Percentiles rank a stretch among this genome's conserved stretches.
phyloP scores from a whole-genome alignment of 2,888 invertebrate species.

The Pollenia labialis region DNA sequence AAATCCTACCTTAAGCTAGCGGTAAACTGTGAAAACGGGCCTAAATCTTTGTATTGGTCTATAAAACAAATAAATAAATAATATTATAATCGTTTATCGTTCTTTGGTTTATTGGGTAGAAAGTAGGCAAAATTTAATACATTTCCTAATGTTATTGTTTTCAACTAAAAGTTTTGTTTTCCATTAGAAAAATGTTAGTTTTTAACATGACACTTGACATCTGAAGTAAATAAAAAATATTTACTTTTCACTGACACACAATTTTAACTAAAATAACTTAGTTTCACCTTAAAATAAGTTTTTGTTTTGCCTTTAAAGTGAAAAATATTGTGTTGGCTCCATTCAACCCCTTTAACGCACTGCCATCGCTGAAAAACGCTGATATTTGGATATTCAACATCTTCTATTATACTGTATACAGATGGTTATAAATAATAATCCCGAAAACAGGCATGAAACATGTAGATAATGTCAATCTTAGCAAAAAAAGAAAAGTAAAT shows the following conservation, averaged over 20 bases:
- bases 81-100: too few species aligned
- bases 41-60: too few species aligned
- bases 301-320: conserved; percentile 1
- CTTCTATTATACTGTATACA: not conserved
- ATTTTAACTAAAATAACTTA: not conserved
- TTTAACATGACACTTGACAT: not conserved
- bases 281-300: not conserved
- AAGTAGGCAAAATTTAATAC: too few species aligned
- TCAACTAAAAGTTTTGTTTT: not conserved
- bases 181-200: not conserved
- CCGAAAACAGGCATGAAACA: conserved; percentile 11
- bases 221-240: not conserved
- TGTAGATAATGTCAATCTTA: conserved; percentile 51
- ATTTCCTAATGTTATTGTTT: too few species aligned
- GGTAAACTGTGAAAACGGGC: too few species aligned
- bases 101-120: too few species aligned
- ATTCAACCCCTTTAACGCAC: conserved; percentile 38
- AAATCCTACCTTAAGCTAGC: too few species aligned
- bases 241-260: conserved; percentile 11
- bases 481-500: conserved; percentile 19
- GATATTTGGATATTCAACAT: not conserved
- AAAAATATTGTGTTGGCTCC: conserved; percentile 23
- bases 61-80: too few species aligned
- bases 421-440: not conserved
- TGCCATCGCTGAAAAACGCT: not conserved